phyloP scores from a whole-genome alignment of 1,140 invertebrate genomes.

The Rhagoletis zephyria region DNA sequence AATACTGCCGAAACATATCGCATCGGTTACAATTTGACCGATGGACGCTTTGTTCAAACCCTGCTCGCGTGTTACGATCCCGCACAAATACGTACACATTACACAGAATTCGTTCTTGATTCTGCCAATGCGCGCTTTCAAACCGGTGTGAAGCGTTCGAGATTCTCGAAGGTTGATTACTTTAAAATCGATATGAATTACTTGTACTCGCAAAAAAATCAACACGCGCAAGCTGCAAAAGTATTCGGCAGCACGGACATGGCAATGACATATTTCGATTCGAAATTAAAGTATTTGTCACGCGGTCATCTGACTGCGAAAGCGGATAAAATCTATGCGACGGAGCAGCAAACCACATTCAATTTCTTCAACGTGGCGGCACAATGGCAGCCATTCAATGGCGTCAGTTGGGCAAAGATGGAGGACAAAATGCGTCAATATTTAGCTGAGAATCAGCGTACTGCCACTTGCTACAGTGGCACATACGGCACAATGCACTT shows the following conservation, averaged over 20 bases:
- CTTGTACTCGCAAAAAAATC: slow-evolving; percentile 62
- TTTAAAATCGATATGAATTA: slow-evolving; percentile 61
- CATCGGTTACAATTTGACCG: slow-evolving; percentile 64
- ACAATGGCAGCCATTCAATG: slow-evolving; percentile 79
- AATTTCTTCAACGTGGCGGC: slow-evolving; percentile 79
- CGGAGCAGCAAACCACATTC: slow-evolving; percentile 79
- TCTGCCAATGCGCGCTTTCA: slow-evolving; percentile 65
- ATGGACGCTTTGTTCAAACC: slow-evolving; percentile 63
- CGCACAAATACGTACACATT: slow-evolving; percentile 61
- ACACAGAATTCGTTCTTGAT: slow-evolving; percentile 59
- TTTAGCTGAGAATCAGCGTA: slow-evolving; percentile 62
- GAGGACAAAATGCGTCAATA: slow-evolving; percentile 74
- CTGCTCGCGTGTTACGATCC: slow-evolving; percentile 66
- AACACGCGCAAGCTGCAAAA: slow-evolving; percentile 56
- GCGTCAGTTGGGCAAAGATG: slow-evolving; percentile 77
- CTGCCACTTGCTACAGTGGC: slow-evolving; percentile 77
- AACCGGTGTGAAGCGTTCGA: slow-evolving; percentile 62
- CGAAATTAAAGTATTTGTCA: slow-evolving; percentile 60
- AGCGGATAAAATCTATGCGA: slow-evolving; percentile 78
- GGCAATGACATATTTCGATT: slow-evolving; percentile 62
- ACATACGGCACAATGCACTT: slow-evolving; percentile 75
- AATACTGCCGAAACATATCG: slow-evolving; percentile 61
- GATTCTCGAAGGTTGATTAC: slow-evolving; percentile 65
- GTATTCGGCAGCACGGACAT: slow-evolving; percentile 52
- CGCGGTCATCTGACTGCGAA: slow-evolving; percentile 80